Evolutionary conservation across 2,113 vertebrate genomes (phyloP), one percentile per base, ranked within the genome.

Genomic region (Rafetus swinhoei): DNA sequence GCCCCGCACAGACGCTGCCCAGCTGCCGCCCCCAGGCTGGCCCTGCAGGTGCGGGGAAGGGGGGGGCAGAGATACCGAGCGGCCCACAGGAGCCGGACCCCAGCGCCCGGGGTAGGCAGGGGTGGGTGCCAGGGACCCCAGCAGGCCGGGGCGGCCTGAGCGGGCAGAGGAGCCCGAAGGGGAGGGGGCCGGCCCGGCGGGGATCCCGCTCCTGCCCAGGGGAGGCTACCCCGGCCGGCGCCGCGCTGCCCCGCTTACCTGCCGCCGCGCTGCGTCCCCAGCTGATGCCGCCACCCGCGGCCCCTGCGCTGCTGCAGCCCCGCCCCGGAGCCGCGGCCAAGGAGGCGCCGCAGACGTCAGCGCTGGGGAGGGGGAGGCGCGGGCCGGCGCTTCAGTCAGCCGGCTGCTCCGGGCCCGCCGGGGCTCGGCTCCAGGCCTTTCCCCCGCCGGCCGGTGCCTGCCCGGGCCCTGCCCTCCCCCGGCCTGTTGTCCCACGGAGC

Each of bases 241-340:
- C 56, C 62, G 62, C 60, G 60, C 77, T 18, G 77, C 14, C 77
- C 60, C 3, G 2, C 57, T 83, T 89, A 89, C 88, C 88, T 89
- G 87, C 69, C 81, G 7, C 87, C 52, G 59, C 24, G 50, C 84
- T 82, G 54, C 18, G 79, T 79, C 25, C 65, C 72, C 90, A 87
- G 84, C 90, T 86, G 90, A 82, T 91, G 84, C 55, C 65, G 85
- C 57, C 84, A 82, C 90, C 57, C 84, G 86, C 90, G 50, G 85
- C 79, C 60, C 29, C 83, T 53, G 89, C 29, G 88, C 77, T 10
- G 77, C 55, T 50, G n/a, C 25, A 8, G 69, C 79, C 54, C 84
- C 65, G 57, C 65, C 90, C 84, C 50, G 9, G 25, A 50, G 45
- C 39, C 39, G 84, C 77, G 79, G 56, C 62, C 22, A 57, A 55